Evolutionary conservation across 2,888 invertebrate genomes (phyloP), one percentile per base, ranked within the genome.

Genomic region (Platycnemis pennipes): DNA sequence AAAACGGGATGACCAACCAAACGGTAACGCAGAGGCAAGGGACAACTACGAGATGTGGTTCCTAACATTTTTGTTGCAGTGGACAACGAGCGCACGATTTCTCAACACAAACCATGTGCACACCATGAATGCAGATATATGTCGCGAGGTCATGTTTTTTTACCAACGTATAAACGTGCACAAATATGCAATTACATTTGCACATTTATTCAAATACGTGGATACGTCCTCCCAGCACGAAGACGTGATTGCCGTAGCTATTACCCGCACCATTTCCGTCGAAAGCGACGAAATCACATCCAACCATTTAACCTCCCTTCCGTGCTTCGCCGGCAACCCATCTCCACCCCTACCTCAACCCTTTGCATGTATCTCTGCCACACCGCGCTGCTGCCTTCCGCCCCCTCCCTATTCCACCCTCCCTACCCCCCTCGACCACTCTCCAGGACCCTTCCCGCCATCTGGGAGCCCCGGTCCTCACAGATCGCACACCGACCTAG

Each of bases 271-370:
- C 89, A 22, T 56, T 19, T 56, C 56, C 42, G 44, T 42, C 37
- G 77, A 13, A 77, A 44, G 91, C 63, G 63, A 69, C 63, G 91
- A 91, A 91, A 91, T 91, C 63, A 63, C 63, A 44, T 69, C n/a
- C 91, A 63, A 91, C 63, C 91, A 91, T 91, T 77, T 91, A 91
- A 63, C 91, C 44, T 44, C n/a, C 91, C 8, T n/a, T 26, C 4
- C 77, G 2, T 37, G 31, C 31, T 31, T 11, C n/a, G 2, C n/a
- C n/a, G 63, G 63, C 26, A 22, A 26, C 77, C 11, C 4, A 11
- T 77, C 13, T 13, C 13, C 13, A 2, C 69, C 31, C 49, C 69
- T 69, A 7, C 13, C 31, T 69, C 69, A 8, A n/a, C 13, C 31
- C 31, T n/a, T 5, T 8, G 5, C 69, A n/a, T 7, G 22, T 0